phyloP scores from a whole-genome alignment of 2,797 vertebrate genomes.

The Rhabdophis nuchalis region DNA sequence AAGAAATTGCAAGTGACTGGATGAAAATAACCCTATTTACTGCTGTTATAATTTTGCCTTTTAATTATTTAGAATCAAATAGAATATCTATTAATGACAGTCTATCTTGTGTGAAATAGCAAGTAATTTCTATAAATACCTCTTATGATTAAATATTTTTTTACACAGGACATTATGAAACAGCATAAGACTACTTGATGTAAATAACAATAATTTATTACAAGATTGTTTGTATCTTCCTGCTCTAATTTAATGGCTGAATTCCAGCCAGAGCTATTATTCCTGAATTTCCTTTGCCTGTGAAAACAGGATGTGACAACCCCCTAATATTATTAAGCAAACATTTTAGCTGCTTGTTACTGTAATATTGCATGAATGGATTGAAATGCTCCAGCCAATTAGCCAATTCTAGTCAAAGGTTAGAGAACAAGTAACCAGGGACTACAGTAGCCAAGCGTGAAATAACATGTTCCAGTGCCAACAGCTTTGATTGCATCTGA shows the following conservation, averaged over 20 bases:
- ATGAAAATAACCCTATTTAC: not conserved
- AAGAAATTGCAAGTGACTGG: not conserved
- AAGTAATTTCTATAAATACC: conserved; percentile 5
- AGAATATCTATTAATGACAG: not conserved
- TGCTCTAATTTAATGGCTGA: not conserved
- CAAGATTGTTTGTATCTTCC: not conserved
- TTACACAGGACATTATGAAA: not conserved
- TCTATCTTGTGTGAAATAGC: not conserved
- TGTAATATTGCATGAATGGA: not conserved
- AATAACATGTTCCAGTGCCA: not conserved
- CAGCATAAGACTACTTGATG: not conserved
- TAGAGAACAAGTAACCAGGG: not conserved
- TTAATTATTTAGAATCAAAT: not conserved
- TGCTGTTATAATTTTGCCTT: not conserved
- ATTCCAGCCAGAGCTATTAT: not conserved
- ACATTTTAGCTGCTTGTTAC: conserved; percentile 15
- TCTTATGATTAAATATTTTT: conserved; percentile 1
- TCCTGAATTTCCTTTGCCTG: not conserved
- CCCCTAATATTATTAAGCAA: not conserved
- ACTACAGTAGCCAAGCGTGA: conserved; percentile 20
- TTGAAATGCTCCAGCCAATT: conserved; percentile 13
- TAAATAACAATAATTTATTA: not conserved
- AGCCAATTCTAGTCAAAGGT: conserved; percentile 4
- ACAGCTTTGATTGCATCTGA: conserved; percentile 21
- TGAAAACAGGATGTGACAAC: conserved; percentile 11